These are phyloP conservation scores for Nipponia nippon DNA, from an alignment of 2,113 vertebrate genomes.

Conservation along the genomic window DNA sequence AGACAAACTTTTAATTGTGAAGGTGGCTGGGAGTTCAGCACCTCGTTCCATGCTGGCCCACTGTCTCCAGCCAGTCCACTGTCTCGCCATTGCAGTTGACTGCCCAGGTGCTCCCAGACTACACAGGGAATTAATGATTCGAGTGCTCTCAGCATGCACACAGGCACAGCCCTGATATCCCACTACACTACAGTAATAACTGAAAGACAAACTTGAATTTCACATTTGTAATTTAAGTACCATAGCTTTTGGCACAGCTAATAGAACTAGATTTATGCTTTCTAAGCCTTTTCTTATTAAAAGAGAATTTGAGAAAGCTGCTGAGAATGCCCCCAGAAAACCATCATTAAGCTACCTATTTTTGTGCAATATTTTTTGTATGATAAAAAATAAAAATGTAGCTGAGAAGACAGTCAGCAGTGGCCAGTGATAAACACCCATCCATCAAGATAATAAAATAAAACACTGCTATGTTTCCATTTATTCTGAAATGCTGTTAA, in stretches of 20 bases:
- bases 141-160: accelerated
- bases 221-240: neutral
- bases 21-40: neutral
- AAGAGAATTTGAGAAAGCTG: neutral
- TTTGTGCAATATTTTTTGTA: neutral
- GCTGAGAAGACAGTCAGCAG: neutral
- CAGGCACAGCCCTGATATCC: neutral
- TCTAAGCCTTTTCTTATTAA: neutral
- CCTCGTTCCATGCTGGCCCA: accelerated
- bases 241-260: neutral
- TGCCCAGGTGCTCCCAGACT: accelerated
- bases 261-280: neutral
- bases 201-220: neutral
- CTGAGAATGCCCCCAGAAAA: neutral
- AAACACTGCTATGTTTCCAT: neutral
- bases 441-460: neutral
- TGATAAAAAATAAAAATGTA: neutral
- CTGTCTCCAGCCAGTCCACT: neutral
- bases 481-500: neutral
- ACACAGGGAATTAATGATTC: accelerated
- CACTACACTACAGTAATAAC: neutral
- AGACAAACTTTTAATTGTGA: no score
- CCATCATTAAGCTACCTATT: neutral
- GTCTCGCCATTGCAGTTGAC: no score
- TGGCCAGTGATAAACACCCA: neutral